These are phyloP conservation scores for Clarias platycephalus DNA, from an alignment of 2,797 vertebrate species.

Conservation along the genomic window DNA sequence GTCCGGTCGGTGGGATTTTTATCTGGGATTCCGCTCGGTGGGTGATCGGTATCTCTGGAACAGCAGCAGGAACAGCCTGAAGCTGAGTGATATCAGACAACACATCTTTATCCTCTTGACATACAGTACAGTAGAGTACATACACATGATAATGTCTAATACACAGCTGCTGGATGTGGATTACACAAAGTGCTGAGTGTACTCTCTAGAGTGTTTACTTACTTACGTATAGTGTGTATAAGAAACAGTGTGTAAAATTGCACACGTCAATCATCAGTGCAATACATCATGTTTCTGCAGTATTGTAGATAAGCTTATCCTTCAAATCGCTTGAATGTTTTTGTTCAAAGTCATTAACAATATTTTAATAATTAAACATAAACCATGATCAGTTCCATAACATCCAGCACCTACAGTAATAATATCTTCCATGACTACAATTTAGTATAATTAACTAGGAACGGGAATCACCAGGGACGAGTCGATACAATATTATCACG, in stretches of 20 bases:
- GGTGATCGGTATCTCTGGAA: background rate
- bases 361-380: background rate
- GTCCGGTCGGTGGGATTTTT: constrained; percentile 40
- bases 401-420: background rate
- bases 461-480: no score
- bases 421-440: background rate
- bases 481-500: no score
- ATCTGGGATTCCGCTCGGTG: constrained; percentile 20
- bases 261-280: background rate
- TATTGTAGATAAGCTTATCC: background rate
- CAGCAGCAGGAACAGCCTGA: background rate
- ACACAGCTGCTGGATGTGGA: background rate
- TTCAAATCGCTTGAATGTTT: background rate
- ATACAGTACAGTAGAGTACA: background rate
- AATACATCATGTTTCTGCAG: background rate
- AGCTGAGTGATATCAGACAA: background rate
- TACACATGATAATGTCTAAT: background rate
- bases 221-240: background rate
- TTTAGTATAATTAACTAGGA: background rate
- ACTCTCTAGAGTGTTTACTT: background rate
- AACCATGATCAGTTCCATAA: background rate
- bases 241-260: background rate
- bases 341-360: background rate
- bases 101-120: constrained; percentile 11
- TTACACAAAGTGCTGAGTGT: background rate